Conservation (phyloP, 2,888 invertebrate genomes). For the Carterocephalus palaemon region DNA sequence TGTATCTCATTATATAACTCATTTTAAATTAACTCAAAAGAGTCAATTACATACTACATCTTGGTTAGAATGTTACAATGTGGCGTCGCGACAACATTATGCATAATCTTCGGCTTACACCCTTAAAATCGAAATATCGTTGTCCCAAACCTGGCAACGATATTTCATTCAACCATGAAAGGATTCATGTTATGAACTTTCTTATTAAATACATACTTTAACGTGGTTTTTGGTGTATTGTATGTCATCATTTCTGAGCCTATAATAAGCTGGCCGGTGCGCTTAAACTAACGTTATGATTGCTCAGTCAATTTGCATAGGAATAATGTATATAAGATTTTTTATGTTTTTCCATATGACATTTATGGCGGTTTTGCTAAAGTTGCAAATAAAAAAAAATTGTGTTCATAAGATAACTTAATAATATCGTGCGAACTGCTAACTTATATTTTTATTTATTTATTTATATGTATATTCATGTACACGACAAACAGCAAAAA, state of each 20-base stretch:
- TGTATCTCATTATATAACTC: too few relatives aligned
- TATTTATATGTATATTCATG: neutral
- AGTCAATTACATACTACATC: too few relatives aligned
- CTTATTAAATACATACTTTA: conserved; percentile 7
- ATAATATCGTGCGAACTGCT: conserved; percentile 5
- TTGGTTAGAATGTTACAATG: too few relatives aligned
- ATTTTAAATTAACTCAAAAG: too few relatives aligned
- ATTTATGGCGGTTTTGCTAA: conserved; percentile 47
- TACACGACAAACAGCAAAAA: too few relatives aligned
- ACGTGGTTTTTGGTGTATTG: conserved; percentile 6
- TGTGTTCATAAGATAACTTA: conserved; percentile 21
- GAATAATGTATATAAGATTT: conserved; percentile 59
- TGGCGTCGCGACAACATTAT: too few relatives aligned
- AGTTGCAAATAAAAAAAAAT: conserved; percentile 50
- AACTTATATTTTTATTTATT: neutral
- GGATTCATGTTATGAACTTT: conserved; percentile 1
- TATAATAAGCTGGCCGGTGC: conserved; percentile 43
- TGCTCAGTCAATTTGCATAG: conserved; percentile 66
- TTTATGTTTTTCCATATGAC: conserved; percentile 65
- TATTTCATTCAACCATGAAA: too few relatives aligned
- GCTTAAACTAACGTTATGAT: conserved; percentile 63
- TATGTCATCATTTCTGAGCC: conserved; percentile 28
- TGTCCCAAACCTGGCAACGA: too few relatives aligned
- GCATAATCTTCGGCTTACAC: too few relatives aligned
- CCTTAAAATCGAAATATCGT: too few relatives aligned